These are phyloP conservation scores for Acromyrmex heyeri DNA, from an alignment of 1,140 invertebrate species.

Conservation along the genomic window DNA sequence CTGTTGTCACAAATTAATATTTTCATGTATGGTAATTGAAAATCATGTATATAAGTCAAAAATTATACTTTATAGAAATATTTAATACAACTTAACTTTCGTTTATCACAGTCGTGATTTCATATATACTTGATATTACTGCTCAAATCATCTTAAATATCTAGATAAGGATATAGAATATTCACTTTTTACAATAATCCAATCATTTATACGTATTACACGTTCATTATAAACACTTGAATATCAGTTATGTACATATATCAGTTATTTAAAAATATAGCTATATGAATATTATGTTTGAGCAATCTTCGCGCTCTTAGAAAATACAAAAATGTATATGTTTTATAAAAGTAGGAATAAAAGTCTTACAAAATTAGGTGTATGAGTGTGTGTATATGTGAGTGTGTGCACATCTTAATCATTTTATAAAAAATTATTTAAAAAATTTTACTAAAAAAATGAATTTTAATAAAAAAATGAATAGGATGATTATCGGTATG, in stretches of 20 bases:
- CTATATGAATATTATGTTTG: conserved; percentile 67
- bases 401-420: neutral
- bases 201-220: conserved; percentile 28
- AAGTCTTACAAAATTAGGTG: conserved; percentile 65
- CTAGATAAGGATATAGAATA: neutral
- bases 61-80: conserved; percentile 26
- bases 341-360: conserved; percentile 71
- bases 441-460: conserved; percentile 44
- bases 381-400: neutral
- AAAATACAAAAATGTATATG: conserved; percentile 51
- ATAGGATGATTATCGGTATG: conserved; percentile 33
- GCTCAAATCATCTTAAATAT: conserved; percentile 54
- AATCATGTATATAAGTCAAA: neutral
- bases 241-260: conserved; percentile 69
- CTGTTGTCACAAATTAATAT: conserved; percentile 4
- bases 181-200: conserved; percentile 39
- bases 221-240: conserved; percentile 28
- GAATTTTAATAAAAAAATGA: conserved; percentile 30
- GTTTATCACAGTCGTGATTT: conserved; percentile 75
- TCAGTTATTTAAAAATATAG: conserved; percentile 31
- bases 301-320: conserved; percentile 72
- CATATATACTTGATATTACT: conserved; percentile 57
- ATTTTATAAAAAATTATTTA: conserved; percentile 23
- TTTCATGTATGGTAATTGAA: conserved; percentile 23
- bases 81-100: conserved; percentile 63